These are phyloP conservation scores for Hydropsyche betteni DNA, from an alignment of 2,888 invertebrate genomes.

Conservation along the genomic window DNA sequence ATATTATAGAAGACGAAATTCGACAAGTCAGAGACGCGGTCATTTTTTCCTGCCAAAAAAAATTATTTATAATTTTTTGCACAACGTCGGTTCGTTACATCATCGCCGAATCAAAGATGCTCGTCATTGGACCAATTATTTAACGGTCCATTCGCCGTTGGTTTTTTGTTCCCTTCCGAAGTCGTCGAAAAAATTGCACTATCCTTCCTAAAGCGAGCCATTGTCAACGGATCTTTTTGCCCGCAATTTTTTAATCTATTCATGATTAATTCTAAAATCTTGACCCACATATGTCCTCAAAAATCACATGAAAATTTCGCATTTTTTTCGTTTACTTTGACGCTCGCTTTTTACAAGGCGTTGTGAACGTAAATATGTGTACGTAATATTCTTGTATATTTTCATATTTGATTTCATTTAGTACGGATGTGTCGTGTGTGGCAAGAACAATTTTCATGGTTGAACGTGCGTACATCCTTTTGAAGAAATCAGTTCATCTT, in stretches of 20 bases:
- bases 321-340: constrained; percentile 3
- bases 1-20: constrained; percentile 2
- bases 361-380: neutral
- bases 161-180: constrained; percentile 14
- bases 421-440: neutral
- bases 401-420: neutral
- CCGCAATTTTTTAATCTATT: constrained; percentile 31
- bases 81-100: neutral
- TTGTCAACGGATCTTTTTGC: constrained; percentile 30
- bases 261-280: constrained; percentile 34
- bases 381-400: neutral
- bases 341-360: constrained; percentile 14
- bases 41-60: neutral
- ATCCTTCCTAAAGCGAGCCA: neutral
- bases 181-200: neutral
- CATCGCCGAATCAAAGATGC: neutral
- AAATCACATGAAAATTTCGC: neutral
- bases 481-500: constrained; percentile 16
- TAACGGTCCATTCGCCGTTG: constrained; percentile 43
- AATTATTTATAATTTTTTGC: constrained; percentile 12
- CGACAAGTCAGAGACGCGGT: constrained; percentile 13
- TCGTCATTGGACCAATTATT: constrained; percentile 44
- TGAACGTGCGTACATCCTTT: constrained; percentile 28
- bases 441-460: constrained; percentile 17
- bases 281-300: constrained; percentile 41